phyloP scores from a whole-genome alignment of 2,888 invertebrate genomes.

The Thera britannica region DNA sequence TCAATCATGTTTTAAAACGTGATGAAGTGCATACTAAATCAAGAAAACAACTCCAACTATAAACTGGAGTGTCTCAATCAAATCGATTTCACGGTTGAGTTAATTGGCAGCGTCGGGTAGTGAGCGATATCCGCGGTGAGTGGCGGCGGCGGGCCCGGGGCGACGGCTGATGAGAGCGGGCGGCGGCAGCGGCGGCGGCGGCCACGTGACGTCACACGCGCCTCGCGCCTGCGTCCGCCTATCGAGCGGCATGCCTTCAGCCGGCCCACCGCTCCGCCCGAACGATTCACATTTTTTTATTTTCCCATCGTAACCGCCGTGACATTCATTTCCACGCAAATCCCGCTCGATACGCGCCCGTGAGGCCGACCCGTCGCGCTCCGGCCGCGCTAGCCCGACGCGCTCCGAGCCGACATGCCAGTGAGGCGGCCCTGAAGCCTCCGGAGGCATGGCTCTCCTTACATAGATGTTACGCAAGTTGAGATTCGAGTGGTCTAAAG shows the following conservation, averaged over 20 bases:
- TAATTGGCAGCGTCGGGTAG: constrained; percentile 54
- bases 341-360: constrained; percentile 40
- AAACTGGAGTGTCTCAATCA: constrained; percentile 31
- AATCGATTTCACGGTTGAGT: constrained; percentile 40
- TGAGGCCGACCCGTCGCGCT: constrained; percentile 3
- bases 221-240: constrained; percentile 78
- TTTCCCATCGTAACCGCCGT: constrained; percentile 69
- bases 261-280: constrained; percentile 78
- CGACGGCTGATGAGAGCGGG: constrained; percentile 37
- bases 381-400: constrained; percentile 38
- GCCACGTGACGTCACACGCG: constrained; percentile 70
- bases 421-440: constrained; percentile 50
- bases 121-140: constrained; percentile 49
- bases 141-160: constrained; percentile 48
- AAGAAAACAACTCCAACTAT: constrained; percentile 18
- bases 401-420: constrained; percentile 69
- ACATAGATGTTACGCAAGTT: constrained; percentile 83
- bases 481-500: constrained; percentile 66
- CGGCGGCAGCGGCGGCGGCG: constrained; percentile 67
- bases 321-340: constrained; percentile 60
- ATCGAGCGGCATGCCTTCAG: constrained; percentile 82
- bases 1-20: not conserved
- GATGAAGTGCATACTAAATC: constrained; percentile 3
- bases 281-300: constrained; percentile 75
- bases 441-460: constrained; percentile 67